A percentile compares a stretch with the other conserved stretches of the same genome.
Conservation (phyloP, 2,888 invertebrate species). For the Agrochola lota region DNA sequence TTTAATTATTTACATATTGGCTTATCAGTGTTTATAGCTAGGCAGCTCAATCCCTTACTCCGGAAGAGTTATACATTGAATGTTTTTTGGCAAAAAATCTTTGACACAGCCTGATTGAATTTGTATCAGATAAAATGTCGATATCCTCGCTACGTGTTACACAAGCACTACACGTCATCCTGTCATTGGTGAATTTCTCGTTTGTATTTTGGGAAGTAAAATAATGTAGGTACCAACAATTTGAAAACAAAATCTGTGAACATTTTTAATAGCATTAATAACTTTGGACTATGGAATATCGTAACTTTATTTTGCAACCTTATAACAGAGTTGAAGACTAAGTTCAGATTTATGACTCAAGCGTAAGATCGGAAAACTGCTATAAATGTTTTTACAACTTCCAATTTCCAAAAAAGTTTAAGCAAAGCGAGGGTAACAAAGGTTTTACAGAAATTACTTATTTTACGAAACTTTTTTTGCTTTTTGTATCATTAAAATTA, state of each 20-base stretch:
- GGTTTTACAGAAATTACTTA: conserved; percentile 32
- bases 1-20: conserved; percentile 25
- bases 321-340: conserved; percentile 38
- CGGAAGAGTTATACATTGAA: conserved; percentile 22
- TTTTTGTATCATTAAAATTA: conserved; percentile 38
- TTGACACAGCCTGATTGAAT: conserved; percentile 43
- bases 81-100: conserved; percentile 14
- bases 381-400: conserved; percentile 59
- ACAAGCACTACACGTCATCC: conserved; percentile 16
- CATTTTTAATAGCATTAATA: conserved; percentile 43
- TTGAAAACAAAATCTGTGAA: conserved; percentile 8
- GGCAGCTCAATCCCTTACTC: neutral
- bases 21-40: conserved; percentile 2
- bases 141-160: conserved; percentile 22
- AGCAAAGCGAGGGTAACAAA: conserved; percentile 20
- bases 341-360: conserved; percentile 52
- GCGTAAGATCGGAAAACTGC: conserved; percentile 51
- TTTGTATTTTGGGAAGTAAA: conserved; percentile 11
- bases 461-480: conserved; percentile 21
- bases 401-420: conserved; percentile 46
- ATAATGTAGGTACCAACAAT: no score
- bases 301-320: conserved; percentile 37
- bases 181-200: conserved; percentile 28
- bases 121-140: conserved; percentile 51
- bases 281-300: conserved; percentile 20